These are phyloP conservation scores for Aphodius sticticus DNA, from an alignment of 2,888 invertebrate genomes.

Conservation along the genomic window DNA sequence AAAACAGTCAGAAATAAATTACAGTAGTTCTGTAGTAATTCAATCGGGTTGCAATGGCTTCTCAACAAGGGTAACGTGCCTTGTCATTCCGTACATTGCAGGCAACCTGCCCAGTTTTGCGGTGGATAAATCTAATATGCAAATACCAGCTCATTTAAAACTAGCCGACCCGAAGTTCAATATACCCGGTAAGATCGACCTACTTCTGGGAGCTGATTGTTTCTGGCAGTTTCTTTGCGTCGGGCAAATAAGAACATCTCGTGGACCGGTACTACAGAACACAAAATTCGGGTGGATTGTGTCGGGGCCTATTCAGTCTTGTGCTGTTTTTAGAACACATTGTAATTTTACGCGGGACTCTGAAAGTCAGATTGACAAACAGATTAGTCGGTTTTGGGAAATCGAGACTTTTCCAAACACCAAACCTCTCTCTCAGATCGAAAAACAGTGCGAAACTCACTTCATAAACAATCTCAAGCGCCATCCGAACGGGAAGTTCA, in stretches of 20 bases:
- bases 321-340: background rate
- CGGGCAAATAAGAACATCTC: constrained; percentile 15
- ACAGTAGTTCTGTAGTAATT: constrained; percentile 22
- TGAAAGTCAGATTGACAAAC: constrained; percentile 16
- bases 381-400: constrained; percentile 24
- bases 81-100: constrained; percentile 25
- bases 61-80: constrained; percentile 23
- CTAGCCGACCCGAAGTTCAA: constrained; percentile 22
- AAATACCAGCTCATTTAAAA: constrained; percentile 11
- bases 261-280: constrained; percentile 25
- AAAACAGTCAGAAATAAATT: constrained; percentile 25
- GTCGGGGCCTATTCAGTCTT: constrained; percentile 15
- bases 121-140: background rate
- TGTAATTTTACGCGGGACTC: constrained; percentile 12
- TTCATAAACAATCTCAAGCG: constrained; percentile 15
- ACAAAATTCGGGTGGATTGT: constrained; percentile 26
- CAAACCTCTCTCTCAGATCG: background rate
- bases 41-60: constrained; percentile 32
- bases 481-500: constrained; percentile 12
- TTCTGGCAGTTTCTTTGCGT: constrained; percentile 14
- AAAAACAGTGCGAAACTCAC: constrained; percentile 19
- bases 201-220: constrained; percentile 23
- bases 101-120: constrained; percentile 6
- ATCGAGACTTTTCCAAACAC: constrained; percentile 7
- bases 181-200: background rate